Base-by-base conservation (phyloP, 1,140 invertebrate genomes). In the Pseudomyrmex dendroicus region DNA sequence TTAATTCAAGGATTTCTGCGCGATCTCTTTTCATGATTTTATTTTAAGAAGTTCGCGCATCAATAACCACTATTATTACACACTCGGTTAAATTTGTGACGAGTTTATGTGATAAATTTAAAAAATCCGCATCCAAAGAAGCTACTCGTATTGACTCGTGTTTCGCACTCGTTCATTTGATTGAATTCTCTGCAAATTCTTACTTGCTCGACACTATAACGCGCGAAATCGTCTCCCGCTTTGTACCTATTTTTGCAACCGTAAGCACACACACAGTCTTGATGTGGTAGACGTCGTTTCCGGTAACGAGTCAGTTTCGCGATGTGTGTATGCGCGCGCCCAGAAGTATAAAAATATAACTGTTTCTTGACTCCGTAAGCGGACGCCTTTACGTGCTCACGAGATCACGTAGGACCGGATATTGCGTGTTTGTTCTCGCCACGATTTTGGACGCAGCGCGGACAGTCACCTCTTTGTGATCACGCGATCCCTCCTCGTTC, bases 341-440 rank as follows among this genome's bases (percentile, higher is more conserved):
- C 54, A 54, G 22, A 17, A 52, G 46, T 72, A 35, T 48, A 59
- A 80, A 72, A 72, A 72, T 57, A 70, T 70, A 80, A 80, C 54
- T 70, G 54, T 80, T 59, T 20, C 54, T 80, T 57, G 35, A 57
- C 22, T 22, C 44, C 52, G 54, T 73, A 17, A 52, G 9, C 25
- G 22, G 3, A 54, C 46, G 12, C 13, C 35, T 35, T 17, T 61
- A 54, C 7, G 17, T n/a, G 56, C 62, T 48, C 70, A 61, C 50
- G 44, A 48, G 52, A 52, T 70, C 72, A 44, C 54, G 22, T 25
- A 25, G 17, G 25, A 84, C 25, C 62, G 70, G 62, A 73, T 67
- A 62, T 82, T 61, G 57, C 44, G 66, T 82, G 56, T n/a, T 13
- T 82, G 1, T 50, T 17, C 5, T 67, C 20, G 46, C 48, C 50